Evolutionary conservation across 2,113 vertebrate species (phyloP), one percentile per base, ranked within the genome.

Genomic region (Chaetops frenatus): DNA sequence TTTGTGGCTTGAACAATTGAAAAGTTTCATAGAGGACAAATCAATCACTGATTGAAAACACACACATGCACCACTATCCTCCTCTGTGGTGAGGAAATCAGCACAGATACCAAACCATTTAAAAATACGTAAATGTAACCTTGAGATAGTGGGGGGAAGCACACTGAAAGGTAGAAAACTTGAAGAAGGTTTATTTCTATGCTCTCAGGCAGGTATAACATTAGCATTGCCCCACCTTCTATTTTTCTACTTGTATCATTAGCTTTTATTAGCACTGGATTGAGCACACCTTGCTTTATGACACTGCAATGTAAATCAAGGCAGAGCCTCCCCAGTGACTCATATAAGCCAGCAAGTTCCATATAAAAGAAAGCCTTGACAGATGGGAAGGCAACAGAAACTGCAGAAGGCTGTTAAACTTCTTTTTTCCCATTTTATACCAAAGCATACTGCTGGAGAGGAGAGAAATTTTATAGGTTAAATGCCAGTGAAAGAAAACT

Each of bases 231-330:
- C 88, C 87, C 92, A 86, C 76, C 80, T 93, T 94, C 66, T 90
- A 94, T 81, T 94, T 94, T 79, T 96, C 94, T 94, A 70, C 84
- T 89, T 82, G 81, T 96, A 66, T 94, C 95, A 95, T 97, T 96
- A 94, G 90, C 86, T 97, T 96, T 96, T 97, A 97, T 96, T 95
- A 95, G 92, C 69, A 47, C 15, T 94, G 69, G 86, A 94, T 94
- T 71, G 72, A 93, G 95, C 92, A 65, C 89, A 62, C 48, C 50
- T 77, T 77, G 53, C 50, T 95, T 96, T 94, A 96, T 92, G 94
- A 90, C 84, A 90, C 88, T 64, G 79, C 67, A 84, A 77, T 81
- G 70, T 88, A 95, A 95, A 95, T 96, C 95, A 97, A 66, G 69
- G 88, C 60, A 48, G 45, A 83, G 51, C 76, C 92, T 96, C 96